Percentiles rank a stretch among this genome's conserved stretches.
Evolutionary conservation across 1,140 invertebrate species (phyloP).

Genomic region (Meloidogyne floridensis): DNA sequence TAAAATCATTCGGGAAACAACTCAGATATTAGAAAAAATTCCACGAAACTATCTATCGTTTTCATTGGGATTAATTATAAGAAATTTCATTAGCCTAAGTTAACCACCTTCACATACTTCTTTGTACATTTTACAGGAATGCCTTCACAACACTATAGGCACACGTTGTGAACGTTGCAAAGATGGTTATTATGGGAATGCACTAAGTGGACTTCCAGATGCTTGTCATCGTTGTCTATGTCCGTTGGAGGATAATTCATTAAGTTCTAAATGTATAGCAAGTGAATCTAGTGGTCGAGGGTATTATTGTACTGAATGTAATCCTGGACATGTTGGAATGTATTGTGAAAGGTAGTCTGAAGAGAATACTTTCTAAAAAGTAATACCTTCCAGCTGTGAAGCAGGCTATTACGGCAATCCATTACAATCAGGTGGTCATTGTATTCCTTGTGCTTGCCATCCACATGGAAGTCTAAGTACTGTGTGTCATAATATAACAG

Average conservation of each 20-base stretch:
- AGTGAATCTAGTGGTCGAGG: constrained; percentile 52
- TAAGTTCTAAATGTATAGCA: constrained; percentile 68
- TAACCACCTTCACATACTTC: no score
- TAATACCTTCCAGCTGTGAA: constrained; percentile 69
- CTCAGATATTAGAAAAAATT: no score
- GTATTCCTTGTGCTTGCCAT: constrained; percentile 73
- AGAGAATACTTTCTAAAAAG: no score
- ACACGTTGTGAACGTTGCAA: constrained; percentile 86
- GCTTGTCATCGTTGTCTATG: constrained; percentile 77
- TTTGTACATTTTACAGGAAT: constrained; percentile 73
- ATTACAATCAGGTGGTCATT: constrained; percentile 72
- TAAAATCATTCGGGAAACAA: no score
- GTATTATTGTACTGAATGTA: constrained; percentile 68
- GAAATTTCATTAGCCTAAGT: no score
- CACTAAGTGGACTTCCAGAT: constrained; percentile 68
- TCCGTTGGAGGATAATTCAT: constrained; percentile 70
- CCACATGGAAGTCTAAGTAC: constrained; percentile 75
- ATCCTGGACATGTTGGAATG: constrained; percentile 72
- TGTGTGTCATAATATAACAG: constrained; percentile 77
- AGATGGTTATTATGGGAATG: constrained; percentile 81
- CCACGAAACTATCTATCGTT: no score
- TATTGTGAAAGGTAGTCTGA: constrained; percentile 69
- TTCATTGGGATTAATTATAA: no score
- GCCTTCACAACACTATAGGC: constrained; percentile 78
- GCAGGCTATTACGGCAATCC: constrained; percentile 79